These are phyloP conservation scores for Lamprotornis superbus DNA, from an alignment of 2,113 vertebrate species.

Conservation along the genomic window DNA sequence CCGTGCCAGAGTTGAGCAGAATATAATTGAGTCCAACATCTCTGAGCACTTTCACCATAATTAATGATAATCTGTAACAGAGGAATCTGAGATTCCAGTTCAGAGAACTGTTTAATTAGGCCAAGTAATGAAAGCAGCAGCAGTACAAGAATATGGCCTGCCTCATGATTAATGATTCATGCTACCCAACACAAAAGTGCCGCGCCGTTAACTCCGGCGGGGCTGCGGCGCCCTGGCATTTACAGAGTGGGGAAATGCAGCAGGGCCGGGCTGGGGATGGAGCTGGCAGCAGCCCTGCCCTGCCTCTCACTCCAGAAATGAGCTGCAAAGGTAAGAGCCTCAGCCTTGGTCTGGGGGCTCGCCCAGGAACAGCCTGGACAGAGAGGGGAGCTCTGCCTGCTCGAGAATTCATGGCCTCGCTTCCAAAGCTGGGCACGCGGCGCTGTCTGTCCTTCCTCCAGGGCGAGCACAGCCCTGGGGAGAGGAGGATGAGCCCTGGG, in stretches of 20 bases:
- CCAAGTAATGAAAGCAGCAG: constrained; percentile 99
- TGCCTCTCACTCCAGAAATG: no score
- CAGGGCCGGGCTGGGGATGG: constrained; percentile 78
- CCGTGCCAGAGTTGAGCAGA: constrained; percentile 99
- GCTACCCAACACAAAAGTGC: constrained; percentile 99
- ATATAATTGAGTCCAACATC: constrained; percentile 99
- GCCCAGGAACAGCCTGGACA: no score
- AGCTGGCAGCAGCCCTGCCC: constrained; percentile 72
- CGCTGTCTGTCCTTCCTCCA: no score
- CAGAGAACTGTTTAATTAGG: constrained; percentile 99
- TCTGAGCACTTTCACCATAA: constrained; percentile 99
- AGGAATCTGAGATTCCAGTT: constrained; percentile 99
- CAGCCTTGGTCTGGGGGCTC: no score
- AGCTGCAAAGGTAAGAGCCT: no score
- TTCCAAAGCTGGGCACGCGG: no score
- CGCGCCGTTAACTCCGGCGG: constrained; percentile 97
- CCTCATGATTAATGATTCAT: constrained; percentile 99
- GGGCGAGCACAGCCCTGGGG: no score
- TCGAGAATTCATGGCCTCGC: no score
- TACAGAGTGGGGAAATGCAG: constrained; percentile 89
- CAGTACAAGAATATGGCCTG: constrained; percentile 99
- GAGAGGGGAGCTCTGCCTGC: no score
- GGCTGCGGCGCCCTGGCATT: constrained; percentile 95
- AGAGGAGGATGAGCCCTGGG: no score
- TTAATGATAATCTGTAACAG: constrained; percentile 99